A percentile compares a stretch with the other conserved stretches of the same genome.
These are phyloP conservation scores for Calephelis nemesis DNA, from an alignment of 1,140 invertebrate species.

Conservation along the genomic window DNA sequence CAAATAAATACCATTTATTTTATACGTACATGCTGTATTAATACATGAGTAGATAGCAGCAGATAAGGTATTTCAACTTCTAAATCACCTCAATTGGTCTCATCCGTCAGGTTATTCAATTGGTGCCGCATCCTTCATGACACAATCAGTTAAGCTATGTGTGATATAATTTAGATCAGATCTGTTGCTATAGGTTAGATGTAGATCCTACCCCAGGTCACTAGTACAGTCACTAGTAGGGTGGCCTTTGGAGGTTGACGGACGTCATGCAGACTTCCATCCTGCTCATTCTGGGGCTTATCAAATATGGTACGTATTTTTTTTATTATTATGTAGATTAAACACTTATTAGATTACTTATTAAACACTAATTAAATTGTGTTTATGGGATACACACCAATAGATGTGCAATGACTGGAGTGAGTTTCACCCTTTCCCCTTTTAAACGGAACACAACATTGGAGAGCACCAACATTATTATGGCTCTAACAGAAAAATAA, in stretches of 20 bases:
- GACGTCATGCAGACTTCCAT: slow-evolving; percentile 35
- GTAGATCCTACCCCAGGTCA: slow-evolving; percentile 20
- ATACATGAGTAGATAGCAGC: not conserved
- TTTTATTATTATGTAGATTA: no score
- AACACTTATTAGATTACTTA: no score
- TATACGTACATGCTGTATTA: no score
- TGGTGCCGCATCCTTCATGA: slow-evolving; percentile 42
- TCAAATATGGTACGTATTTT: slow-evolving; percentile 50
- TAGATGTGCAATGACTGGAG: no score
- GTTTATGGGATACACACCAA: no score
- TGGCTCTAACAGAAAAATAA: no score
- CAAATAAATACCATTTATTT: no score
- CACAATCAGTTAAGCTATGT: slow-evolving; percentile 23
- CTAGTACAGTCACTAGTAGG: slow-evolving; percentile 17
- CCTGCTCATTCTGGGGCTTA: slow-evolving; percentile 43
- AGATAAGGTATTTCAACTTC: slow-evolving; percentile 17
- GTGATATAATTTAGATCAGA: not conserved
- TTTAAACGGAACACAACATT: no score
- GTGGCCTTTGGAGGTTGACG: slow-evolving; percentile 21
- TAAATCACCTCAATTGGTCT: slow-evolving; percentile 44
- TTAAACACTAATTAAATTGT: no score
- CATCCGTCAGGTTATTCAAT: slow-evolving; percentile 45
- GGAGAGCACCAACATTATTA: no score
- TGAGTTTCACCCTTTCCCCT: no score
- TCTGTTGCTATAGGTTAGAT: slow-evolving; percentile 22